phyloP scores from a whole-genome alignment of 2,888 invertebrate genomes.

The Serrognathus titanus region DNA sequence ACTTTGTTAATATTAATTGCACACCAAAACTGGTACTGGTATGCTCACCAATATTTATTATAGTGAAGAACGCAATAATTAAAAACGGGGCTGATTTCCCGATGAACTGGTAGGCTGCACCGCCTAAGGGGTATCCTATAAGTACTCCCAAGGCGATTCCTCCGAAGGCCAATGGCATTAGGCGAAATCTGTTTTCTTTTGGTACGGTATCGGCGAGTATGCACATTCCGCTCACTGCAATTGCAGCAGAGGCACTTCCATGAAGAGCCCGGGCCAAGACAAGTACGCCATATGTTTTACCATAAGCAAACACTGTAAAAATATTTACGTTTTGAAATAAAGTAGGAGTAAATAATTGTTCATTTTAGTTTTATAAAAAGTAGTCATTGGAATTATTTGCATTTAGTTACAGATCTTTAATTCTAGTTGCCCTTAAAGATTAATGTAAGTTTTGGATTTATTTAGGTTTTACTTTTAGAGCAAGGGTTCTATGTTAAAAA shows the following conservation, averaged over 20 bases:
- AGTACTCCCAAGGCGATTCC: slow-evolving; percentile 78
- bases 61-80: slow-evolving; percentile 60
- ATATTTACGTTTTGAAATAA: background rate
- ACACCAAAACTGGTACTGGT: background rate
- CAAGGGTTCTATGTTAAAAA: too few relatives aligned
- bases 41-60: slow-evolving; percentile 51
- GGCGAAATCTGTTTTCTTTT: slow-evolving; percentile 57
- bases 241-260: slow-evolving; percentile 76
- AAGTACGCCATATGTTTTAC: slow-evolving; percentile 64
- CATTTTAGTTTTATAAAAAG: too few relatives aligned
- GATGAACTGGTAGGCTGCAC: slow-evolving; percentile 70
- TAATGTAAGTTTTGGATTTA: too few relatives aligned
- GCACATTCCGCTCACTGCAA: slow-evolving; percentile 78
- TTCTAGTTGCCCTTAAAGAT: too few relatives aligned
- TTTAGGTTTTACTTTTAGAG: too few relatives aligned
- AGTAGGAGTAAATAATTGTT: too few relatives aligned
- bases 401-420: too few relatives aligned
- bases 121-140: slow-evolving; percentile 78
- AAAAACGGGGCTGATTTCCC: slow-evolving; percentile 75
- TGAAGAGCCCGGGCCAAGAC: slow-evolving; percentile 74
- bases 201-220: slow-evolving; percentile 63
- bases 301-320: slow-evolving; percentile 70
- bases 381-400: too few relatives aligned
- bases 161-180: slow-evolving; percentile 80
- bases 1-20: background rate